Conservation (phyloP, 2,113 vertebrate genomes). For the Pachyramphus minor region DNA sequence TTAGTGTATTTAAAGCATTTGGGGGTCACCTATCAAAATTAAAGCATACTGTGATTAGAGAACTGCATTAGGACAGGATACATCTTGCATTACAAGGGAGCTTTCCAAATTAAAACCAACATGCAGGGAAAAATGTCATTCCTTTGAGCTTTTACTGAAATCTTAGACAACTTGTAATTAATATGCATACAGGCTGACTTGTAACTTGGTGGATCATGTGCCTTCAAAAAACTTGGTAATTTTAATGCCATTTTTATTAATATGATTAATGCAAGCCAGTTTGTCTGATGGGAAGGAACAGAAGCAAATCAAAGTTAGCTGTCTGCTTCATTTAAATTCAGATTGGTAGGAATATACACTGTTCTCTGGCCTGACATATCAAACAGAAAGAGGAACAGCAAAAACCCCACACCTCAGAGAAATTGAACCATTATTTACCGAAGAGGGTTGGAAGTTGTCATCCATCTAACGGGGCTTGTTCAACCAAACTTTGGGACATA, state of each 20-base stretch:
- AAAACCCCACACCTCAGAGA: neutral
- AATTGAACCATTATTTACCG: conserved; percentile 7
- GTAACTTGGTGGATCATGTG: conserved; percentile 17
- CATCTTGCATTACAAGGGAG: neutral
- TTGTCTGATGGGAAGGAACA: conserved; percentile 17
- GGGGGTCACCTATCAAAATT: conserved; percentile 59
- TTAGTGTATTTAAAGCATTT: conserved; percentile 40
- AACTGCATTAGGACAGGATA: neutral
- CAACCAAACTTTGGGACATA: neutral
- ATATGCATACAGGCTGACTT: conserved; percentile 40
- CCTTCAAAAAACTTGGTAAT: conserved; percentile 35
- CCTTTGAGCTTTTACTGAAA: conserved; percentile 31
- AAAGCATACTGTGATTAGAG: conserved; percentile 39
- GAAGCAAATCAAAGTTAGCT: conserved; percentile 48
- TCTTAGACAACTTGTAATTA: conserved; percentile 55
- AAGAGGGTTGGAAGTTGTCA: conserved; percentile 8
- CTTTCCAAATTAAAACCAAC: conserved; percentile 52
- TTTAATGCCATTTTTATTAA: conserved; percentile 70
- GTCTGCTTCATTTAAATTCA: conserved; percentile 49
- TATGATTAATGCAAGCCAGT: conserved; percentile 60
- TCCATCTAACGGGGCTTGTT: neutral
- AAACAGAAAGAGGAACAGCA: neutral
- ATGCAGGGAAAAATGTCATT: neutral
- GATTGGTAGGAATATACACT: conserved; percentile 8
- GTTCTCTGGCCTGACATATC: neutral